Conservation (phyloP, 2,113 vertebrate species). For the Lanius collurio region DNA sequence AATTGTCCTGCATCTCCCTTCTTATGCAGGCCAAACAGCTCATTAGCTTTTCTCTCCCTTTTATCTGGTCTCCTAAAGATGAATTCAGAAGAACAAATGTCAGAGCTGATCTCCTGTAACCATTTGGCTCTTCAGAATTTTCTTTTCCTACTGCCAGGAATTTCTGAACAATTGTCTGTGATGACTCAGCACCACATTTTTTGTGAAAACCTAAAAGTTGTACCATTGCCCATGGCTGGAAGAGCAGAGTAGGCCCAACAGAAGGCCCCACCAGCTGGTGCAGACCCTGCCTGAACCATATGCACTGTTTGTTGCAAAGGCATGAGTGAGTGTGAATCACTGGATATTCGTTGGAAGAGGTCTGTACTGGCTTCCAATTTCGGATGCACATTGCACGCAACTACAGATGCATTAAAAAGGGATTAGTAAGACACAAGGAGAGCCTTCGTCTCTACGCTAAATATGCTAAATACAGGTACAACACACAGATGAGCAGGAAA, state of each 20-base stretch:
- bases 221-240: background rate
- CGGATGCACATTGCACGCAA: background rate
- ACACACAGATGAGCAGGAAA: background rate
- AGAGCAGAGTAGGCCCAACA: background rate
- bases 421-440: background rate
- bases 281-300: background rate
- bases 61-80: background rate
- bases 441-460: background rate
- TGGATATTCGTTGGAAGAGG: background rate
- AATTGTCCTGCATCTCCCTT: background rate
- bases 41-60: background rate
- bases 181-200: background rate
- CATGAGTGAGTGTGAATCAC: background rate
- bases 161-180: background rate
- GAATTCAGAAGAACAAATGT: background rate
- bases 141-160: background rate
- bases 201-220: background rate
- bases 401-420: background rate
- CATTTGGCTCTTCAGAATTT: background rate
- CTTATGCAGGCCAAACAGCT: background rate
- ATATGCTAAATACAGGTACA: background rate
- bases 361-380: conserved; percentile 14
- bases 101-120: background rate
- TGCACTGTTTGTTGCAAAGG: conserved; percentile 17
- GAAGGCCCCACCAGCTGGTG: background rate